A percentile compares a stretch with the other conserved stretches of the same genome.
Conservation (phyloP, 1,140 invertebrate genomes). For the Eurosta solidaginis region DNA sequence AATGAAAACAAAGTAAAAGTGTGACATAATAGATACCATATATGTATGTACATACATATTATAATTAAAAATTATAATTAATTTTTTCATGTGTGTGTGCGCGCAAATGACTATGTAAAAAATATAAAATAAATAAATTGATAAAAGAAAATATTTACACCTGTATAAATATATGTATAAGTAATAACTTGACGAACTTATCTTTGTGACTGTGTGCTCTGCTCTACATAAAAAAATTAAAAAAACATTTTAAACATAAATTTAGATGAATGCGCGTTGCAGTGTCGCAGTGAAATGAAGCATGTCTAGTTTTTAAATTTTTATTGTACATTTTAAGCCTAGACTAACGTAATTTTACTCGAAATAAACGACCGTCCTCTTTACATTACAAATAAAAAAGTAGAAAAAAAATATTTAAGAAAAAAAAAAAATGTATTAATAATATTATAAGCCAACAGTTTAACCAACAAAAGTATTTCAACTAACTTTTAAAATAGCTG, state of each 20-base stretch:
- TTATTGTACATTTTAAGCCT: constrained; percentile 28
- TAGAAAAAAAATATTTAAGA: not conserved
- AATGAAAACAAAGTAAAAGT: not conserved
- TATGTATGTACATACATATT: too few species aligned
- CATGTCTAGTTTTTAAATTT: constrained; percentile 23
- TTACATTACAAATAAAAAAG: constrained; percentile 23
- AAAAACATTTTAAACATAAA: not conserved
- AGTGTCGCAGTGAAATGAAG: not conserved
- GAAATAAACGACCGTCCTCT: constrained; percentile 27
- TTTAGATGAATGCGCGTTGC: not conserved
- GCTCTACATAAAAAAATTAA: not conserved
- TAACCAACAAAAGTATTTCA: constrained; percentile 2
- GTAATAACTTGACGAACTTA: not conserved
- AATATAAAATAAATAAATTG: not conserved
- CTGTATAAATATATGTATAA: too few species aligned
- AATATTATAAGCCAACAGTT: not conserved
- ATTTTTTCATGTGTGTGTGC: not conserved
- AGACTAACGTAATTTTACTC: constrained; percentile 25
- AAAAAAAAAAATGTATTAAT: not conserved
- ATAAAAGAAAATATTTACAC: too few species aligned
- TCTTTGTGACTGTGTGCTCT: not conserved
- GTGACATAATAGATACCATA: too few species aligned
- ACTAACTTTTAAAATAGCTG: constrained; percentile 14
- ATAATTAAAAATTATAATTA: not conserved
- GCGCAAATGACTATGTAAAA: not conserved